These are phyloP conservation scores for Spicauda simplicius DNA, from an alignment of 2,888 invertebrate species.

Conservation along the genomic window DNA sequence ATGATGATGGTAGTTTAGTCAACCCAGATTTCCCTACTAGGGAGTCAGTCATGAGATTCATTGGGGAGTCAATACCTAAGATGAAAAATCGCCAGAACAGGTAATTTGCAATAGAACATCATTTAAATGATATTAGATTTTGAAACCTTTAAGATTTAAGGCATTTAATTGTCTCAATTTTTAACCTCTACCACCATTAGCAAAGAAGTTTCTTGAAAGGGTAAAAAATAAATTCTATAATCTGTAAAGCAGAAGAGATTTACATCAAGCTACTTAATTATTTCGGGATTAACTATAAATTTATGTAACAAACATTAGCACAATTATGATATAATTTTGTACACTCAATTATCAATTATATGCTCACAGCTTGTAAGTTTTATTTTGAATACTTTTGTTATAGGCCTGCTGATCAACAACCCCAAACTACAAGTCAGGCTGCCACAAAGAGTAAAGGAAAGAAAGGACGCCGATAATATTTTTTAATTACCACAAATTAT, in stretches of 20 bases:
- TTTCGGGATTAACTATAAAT: too few species aligned
- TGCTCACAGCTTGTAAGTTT: background rate
- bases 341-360: too few species aligned
- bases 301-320: too few species aligned
- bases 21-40: conserved; percentile 90
- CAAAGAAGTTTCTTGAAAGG: too few species aligned
- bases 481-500: conserved; percentile 42
- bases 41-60: conserved; percentile 90
- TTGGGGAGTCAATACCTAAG: conserved; percentile 95
- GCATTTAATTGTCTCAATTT: too few species aligned
- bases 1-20: conserved; percentile 93
- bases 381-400: conserved; percentile 6
- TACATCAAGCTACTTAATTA: too few species aligned
- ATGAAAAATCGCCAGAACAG: conserved; percentile 91
- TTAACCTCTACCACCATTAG: too few species aligned
- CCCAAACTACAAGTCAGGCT: conserved; percentile 64
- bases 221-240: too few species aligned
- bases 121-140: too few species aligned
- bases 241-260: too few species aligned
- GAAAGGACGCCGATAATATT: conserved; percentile 75
- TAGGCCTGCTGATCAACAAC: conserved; percentile 78
- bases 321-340: too few species aligned
- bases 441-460: conserved; percentile 75
- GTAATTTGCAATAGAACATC: conserved; percentile 47
- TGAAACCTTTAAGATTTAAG: too few species aligned